phyloP scores from a whole-genome alignment of 2,888 invertebrate species.

The Leucania comma region DNA sequence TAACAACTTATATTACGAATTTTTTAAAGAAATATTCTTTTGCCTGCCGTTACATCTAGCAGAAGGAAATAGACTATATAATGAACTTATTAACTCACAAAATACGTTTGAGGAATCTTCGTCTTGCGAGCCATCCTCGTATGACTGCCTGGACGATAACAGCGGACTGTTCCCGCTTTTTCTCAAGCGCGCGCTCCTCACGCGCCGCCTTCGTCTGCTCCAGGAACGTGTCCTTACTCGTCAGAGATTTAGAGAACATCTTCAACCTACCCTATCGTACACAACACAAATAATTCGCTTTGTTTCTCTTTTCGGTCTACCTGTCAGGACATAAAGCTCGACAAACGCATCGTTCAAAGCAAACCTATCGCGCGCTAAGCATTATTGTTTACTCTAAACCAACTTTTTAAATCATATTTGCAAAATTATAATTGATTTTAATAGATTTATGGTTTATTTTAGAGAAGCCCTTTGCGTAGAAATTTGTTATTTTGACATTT shows the following conservation, averaged over 20 bases:
- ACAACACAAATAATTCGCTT: constrained; percentile 73
- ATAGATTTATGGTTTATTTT: constrained; percentile 59
- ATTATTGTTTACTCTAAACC: constrained; percentile 51
- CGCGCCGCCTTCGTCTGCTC: constrained; percentile 97
- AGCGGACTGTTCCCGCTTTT: constrained; percentile 94
- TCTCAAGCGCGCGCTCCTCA: constrained; percentile 96
- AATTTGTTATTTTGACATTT: constrained; percentile 72
- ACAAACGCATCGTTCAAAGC: constrained; percentile 55
- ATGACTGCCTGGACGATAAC: constrained; percentile 94
- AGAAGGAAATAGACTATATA: background rate
- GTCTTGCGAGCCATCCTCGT: constrained; percentile 94
- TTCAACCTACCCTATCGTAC: constrained; percentile 66
- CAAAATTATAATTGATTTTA: constrained; percentile 57
- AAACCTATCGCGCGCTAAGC: constrained; percentile 58
- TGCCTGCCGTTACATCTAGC: background rate
- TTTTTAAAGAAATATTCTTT: background rate
- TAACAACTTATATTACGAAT: background rate
- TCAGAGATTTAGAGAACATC: constrained; percentile 85
- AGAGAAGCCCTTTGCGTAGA: constrained; percentile 60
- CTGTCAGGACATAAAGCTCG: constrained; percentile 73
- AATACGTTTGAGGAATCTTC: constrained; percentile 91
- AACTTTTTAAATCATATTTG: constrained; percentile 68
- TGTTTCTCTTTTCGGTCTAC: constrained; percentile 77
- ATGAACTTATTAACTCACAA: constrained; percentile 90
- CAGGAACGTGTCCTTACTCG: constrained; percentile 94